Base-by-base conservation (phyloP, 2,888 invertebrate species). In the Morpho helenor region DNA sequence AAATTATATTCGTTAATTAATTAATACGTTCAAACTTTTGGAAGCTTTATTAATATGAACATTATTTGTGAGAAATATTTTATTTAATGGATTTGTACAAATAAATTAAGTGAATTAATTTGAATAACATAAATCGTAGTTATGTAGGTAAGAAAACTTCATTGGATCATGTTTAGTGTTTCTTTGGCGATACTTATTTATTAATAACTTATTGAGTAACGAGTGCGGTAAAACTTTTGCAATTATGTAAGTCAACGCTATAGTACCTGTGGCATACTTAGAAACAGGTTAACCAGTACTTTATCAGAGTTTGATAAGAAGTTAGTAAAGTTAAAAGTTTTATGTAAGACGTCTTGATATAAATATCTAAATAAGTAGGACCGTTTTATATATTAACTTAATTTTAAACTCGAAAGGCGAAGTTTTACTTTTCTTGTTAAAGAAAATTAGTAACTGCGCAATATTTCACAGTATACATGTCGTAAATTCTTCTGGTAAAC, bases 381-480 rank as follows among this genome's bases (percentile, higher is more conserved):
- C 0, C 31, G 31, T 31, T 31, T 31, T 31, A 31, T 3, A 31
- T 3, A 31, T 31, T 31, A 31, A 31, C 31, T 31, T 31, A 31
- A 31, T 31, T 31, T 3, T 31, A 31, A 31, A 31, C 3, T 5
- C 5, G 31, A 31, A 52, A 52, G 9, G 41, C 40, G 56, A 9
- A 56, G 67, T 65, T 68, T 60, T 63, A 58, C 52, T 64, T 60
- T 59, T 60, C 57, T 66, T 62, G 23, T 52, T 7, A 44, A 53
- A 72, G 68, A 69, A 60, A 60, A 51, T 44, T 46, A 57, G 62
- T 59, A 61, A 59, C 56, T 61, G 53, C 45, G 46, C 16, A 53
- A 53, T 46, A 45, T 53, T 22, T 46, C 53, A 47, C 39, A 53
- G 53, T 46, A 47, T 47, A 53, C 10, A 53, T 9, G 53, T 39